Conservation (phyloP, 1,140 invertebrate genomes). For the Panagrolaimus sp. region DNA sequence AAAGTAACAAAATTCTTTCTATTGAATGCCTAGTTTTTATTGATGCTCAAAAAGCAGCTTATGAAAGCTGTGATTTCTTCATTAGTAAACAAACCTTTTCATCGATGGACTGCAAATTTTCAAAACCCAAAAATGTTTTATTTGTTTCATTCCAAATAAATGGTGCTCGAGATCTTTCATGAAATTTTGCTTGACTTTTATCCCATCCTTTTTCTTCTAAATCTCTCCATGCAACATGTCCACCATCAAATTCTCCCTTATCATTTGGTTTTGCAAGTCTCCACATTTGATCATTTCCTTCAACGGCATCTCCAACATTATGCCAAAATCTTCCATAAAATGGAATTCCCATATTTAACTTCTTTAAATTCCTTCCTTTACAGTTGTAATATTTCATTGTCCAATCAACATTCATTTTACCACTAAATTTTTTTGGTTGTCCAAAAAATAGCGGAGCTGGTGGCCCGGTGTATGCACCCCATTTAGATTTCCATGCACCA, state of each 20-base stretch:
- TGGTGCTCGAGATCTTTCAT: conserved; percentile 34
- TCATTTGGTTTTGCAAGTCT: conserved; percentile 29
- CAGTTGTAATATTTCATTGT: conserved; percentile 56
- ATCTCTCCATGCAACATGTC: conserved; percentile 44
- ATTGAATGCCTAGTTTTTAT: too few species aligned
- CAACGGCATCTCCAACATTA: conserved; percentile 51
- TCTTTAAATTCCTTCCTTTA: conserved; percentile 36
- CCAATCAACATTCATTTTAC: conserved; percentile 57
- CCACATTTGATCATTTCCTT: conserved; percentile 53
- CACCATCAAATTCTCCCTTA: conserved; percentile 41
- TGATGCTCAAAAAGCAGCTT: too few species aligned
- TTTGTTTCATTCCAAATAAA: conserved; percentile 36
- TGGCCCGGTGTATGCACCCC: conserved; percentile 53
- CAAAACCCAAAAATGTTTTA: conserved; percentile 40
- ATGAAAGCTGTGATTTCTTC: too few species aligned
- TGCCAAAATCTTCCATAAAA: conserved; percentile 58
- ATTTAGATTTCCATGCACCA: conserved; percentile 45
- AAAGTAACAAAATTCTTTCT: too few species aligned
- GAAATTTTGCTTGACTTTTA: conserved; percentile 27
- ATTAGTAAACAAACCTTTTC: too few species aligned
- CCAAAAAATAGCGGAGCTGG: conserved; percentile 53
- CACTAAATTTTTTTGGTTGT: conserved; percentile 49
- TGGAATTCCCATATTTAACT: conserved; percentile 54
- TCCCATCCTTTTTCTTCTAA: conserved; percentile 22
- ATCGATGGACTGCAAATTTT: conserved; percentile 34